Base-by-base conservation (phyloP, 2,113 vertebrate species). In the Oncorhynchus keta region DNA sequence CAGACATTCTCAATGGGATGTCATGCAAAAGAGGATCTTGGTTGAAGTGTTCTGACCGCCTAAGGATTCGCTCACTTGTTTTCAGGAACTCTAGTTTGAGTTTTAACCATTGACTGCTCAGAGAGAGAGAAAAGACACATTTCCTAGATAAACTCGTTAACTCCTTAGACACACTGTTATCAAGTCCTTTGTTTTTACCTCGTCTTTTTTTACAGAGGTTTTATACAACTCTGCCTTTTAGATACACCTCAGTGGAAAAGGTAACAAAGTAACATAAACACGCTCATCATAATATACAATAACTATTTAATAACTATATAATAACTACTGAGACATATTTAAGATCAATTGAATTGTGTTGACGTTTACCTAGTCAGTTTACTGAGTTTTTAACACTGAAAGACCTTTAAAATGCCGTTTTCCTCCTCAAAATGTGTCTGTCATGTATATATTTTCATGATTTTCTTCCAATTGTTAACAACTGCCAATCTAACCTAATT, bases 151-250 rank as follows among this genome's bases (percentile, higher is more conserved):
- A 86, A 72, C 30, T 75, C 73, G 70, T 82, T 74, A 79, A 79
- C 74, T 9, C 39, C 8, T 83, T 76, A 83, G 20, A 81, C 69
- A 70, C 78, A 59, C 51, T 51, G 49, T 48, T 79, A 35, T 86
- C 83, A 83, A 88, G 79, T 73, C 30, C 32, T 84, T 78, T 85
- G 66, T 82, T 85, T 85, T 74, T 77, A 76, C 68, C 61, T 39
- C 9, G 9, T 39, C 8, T 28, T 70, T 2, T 39, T 39, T 39
- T 39, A 39, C 35, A 39, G 39, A 72, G 73, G 82, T 85, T 76
- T 70, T 74, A 62, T 73, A 74, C 65, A 76, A 74, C 66, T 45
- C 39, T 51, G 77, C 68, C 62, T 70, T 67, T 79, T 45, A 45
- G 39, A 45, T 45, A 11, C 39, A 45, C 39, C 39, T 45, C 39